These are phyloP conservation scores for Poeciliopsis occidentalis DNA, from an alignment of 2,113 vertebrate species.

Conservation along the genomic window DNA sequence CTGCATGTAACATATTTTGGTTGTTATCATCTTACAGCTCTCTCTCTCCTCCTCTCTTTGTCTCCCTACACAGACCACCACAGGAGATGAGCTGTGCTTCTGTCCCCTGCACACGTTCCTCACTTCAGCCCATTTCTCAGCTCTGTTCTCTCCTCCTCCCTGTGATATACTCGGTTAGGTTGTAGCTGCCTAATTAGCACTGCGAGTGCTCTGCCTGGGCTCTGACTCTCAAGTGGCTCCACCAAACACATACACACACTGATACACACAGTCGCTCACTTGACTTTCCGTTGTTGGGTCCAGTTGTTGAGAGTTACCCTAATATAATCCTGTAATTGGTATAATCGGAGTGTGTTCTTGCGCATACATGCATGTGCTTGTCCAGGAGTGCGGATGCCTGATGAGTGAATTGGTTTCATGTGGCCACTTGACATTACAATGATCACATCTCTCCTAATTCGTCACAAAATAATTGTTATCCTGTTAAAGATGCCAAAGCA, in stretches of 20 bases:
- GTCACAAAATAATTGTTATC: neutral
- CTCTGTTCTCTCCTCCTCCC: slow-evolving; percentile 36
- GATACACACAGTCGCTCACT: slow-evolving; percentile 32
- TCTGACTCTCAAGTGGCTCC: slow-evolving; percentile 50
- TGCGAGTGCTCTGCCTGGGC: slow-evolving; percentile 67
- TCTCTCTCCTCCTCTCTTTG: slow-evolving; percentile 10
- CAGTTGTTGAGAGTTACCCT: slow-evolving; percentile 56
- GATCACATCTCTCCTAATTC: neutral
- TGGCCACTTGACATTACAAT: slow-evolving; percentile 10
- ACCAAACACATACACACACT: slow-evolving; percentile 24
- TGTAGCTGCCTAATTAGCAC: slow-evolving; percentile 74
- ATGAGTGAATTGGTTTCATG: slow-evolving; percentile 40
- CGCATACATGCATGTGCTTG: slow-evolving; percentile 28
- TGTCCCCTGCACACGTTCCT: slow-evolving; percentile 39
- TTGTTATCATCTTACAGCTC: slow-evolving; percentile 29
- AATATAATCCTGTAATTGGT: slow-evolving; percentile 70
- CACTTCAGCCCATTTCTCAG: slow-evolving; percentile 34
- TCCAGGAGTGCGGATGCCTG: slow-evolving; percentile 36
- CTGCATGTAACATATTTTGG: slow-evolving; percentile 36
- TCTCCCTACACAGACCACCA: slow-evolving; percentile 29
- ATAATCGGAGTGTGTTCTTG: slow-evolving; percentile 50
- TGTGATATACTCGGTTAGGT: slow-evolving; percentile 67
- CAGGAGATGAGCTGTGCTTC: slow-evolving; percentile 30
- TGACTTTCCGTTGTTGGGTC: slow-evolving; percentile 61
- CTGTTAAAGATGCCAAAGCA: neutral